Percentiles rank a stretch among this genome's conserved stretches.
phyloP scores from a whole-genome alignment of 2,888 invertebrate genomes.

The Microchrysa polita region DNA sequence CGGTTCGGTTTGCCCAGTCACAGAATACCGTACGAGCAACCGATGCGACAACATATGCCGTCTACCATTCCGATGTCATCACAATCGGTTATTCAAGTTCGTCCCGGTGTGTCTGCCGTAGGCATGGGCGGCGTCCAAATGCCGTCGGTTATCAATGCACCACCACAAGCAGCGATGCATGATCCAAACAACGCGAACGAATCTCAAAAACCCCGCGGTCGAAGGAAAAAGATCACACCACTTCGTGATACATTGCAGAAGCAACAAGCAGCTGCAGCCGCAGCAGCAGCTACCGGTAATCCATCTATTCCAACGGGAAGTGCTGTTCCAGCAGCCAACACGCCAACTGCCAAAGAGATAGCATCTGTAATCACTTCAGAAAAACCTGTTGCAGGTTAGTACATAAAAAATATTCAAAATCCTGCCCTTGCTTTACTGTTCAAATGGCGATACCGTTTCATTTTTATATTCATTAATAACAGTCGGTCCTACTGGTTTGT shows the following conservation, averaged over 20 bases:
- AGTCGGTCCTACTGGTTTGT: constrained; percentile 54
- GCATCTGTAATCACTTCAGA: constrained; percentile 9
- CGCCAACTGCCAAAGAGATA: constrained; percentile 19
- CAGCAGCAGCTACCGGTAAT: constrained; percentile 60
- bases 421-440: neutral
- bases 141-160: neutral
- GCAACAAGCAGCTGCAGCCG: constrained; percentile 67
- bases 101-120: neutral
- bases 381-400: constrained; percentile 35
- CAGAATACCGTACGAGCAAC: constrained; percentile 39
- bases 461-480: neutral
- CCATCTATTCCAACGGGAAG: neutral
- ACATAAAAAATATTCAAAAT: neutral
- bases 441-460: constrained; percentile 5
- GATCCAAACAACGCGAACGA: constrained; percentile 35
- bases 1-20: constrained; percentile 40
- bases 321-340: constrained; percentile 53
- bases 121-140: neutral
- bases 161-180: neutral
- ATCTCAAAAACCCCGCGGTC: constrained; percentile 59
- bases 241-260: constrained; percentile 64
- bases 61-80: constrained; percentile 46
- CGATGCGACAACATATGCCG: constrained; percentile 34
- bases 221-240: constrained; percentile 64
- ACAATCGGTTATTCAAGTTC: constrained; percentile 42